These are phyloP conservation scores for Panonychus citri DNA, from an alignment of 1,140 invertebrate species.

Conservation along the genomic window DNA sequence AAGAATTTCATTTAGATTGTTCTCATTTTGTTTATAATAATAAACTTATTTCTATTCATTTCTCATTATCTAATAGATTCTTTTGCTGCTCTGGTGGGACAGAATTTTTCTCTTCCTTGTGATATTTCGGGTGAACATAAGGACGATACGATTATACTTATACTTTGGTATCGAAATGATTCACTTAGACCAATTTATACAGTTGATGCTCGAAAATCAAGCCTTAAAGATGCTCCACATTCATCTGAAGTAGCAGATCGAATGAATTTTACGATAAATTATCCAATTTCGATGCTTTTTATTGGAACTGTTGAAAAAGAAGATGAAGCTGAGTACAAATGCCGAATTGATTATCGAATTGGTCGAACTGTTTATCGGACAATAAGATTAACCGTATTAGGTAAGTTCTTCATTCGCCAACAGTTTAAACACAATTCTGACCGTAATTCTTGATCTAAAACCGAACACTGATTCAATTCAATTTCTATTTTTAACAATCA, in stretches of 20 bases:
- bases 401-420: too few relatives aligned
- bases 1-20: too few relatives aligned
- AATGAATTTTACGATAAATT: constrained; percentile 10
- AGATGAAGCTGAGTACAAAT: constrained; percentile 25
- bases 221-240: constrained; percentile 12
- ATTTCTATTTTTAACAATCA: too few relatives aligned
- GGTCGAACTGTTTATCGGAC: constrained; percentile 32
- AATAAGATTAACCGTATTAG: constrained; percentile 13
- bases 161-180: constrained; percentile 64
- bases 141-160: constrained; percentile 63
- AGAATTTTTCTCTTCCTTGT: constrained; percentile 50
- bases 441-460: too few relatives aligned
- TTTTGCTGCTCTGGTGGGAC: constrained; percentile 31
- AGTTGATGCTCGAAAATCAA: constrained; percentile 12
- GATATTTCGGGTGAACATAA: constrained; percentile 44
- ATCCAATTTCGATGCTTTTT: constrained; percentile 32
- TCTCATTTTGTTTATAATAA: too few relatives aligned
- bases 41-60: too few relatives aligned
- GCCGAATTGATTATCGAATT: constrained; percentile 1
- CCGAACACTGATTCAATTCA: too few relatives aligned
- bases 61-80: too few relatives aligned
- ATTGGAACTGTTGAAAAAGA: constrained; percentile 46
- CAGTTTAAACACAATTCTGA: too few relatives aligned
- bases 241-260: background rate
- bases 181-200: constrained; percentile 53